These are phyloP conservation scores for Lates calcarifer DNA, from an alignment of 2,113 vertebrate species.

Conservation along the genomic window DNA sequence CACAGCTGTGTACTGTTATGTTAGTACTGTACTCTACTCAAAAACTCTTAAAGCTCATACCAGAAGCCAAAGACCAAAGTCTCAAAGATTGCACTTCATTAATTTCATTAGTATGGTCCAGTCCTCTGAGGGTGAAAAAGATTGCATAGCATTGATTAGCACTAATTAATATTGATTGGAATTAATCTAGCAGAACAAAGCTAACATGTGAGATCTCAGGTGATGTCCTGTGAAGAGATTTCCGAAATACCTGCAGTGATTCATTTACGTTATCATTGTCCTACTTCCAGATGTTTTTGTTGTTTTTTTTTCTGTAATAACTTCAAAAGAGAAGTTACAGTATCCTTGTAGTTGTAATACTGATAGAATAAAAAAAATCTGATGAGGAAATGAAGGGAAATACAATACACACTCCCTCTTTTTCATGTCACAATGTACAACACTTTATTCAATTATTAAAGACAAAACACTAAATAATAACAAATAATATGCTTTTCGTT, in stretches of 20 bases:
- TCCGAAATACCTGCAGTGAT: constrained; percentile 30
- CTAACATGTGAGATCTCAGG: constrained; percentile 47
- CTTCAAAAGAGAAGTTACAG: not conserved
- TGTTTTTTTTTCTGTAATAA: not conserved
- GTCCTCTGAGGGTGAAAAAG: constrained; percentile 52
- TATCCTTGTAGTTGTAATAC: not conserved
- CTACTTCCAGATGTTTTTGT: no score
- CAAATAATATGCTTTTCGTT: not conserved
- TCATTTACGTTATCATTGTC: not conserved
- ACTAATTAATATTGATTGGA: constrained; percentile 83
- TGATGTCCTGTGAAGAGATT: constrained; percentile 42
- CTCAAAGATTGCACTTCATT: constrained; percentile 66
- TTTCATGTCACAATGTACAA: no score
- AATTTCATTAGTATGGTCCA: constrained; percentile 69
- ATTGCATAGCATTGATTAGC: constrained; percentile 72
- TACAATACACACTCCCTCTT: not conserved
- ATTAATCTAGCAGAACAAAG: constrained; percentile 76
- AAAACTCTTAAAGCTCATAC: constrained; percentile 32
- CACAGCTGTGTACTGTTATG: constrained; percentile 24
- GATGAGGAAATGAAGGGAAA: not conserved
- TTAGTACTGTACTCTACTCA: not conserved
- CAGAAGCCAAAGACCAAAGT: constrained; percentile 39
- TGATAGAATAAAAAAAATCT: not conserved
- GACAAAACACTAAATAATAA: no score
- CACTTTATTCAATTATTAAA: not conserved